Conservation (phyloP, 2,113 vertebrate genomes). For the Mustela nigripes region DNA sequence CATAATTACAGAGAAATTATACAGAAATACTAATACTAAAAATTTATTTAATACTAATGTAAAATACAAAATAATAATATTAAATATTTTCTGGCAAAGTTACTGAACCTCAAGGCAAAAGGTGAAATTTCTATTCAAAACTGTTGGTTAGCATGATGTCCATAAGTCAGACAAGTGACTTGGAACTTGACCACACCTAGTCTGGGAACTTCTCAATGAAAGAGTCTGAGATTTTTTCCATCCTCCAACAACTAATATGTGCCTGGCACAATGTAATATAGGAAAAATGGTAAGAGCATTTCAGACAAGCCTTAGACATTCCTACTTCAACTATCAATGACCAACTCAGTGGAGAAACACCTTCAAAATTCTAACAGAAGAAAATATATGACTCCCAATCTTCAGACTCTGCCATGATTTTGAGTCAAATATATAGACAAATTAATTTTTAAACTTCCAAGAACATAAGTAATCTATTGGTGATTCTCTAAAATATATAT, state of each 20-base stretch:
- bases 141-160: background rate
- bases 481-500: background rate
- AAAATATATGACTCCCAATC: background rate
- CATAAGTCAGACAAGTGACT: background rate
- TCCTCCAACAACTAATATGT: background rate
- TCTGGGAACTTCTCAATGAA: background rate
- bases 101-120: background rate
- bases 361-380: slow-evolving; percentile 21
- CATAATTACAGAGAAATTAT: background rate
- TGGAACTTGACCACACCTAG: background rate
- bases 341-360: background rate
- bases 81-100: background rate
- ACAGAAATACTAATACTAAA: background rate
- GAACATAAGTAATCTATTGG: background rate
- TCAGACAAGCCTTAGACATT: background rate
- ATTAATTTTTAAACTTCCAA: background rate
- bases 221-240: background rate
- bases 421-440: background rate
- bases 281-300: background rate
- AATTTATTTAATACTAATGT: background rate
- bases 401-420: background rate
- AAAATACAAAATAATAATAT: background rate
- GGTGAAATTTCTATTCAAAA: background rate
- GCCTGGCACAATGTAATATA: background rate
- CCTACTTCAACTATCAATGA: background rate